Base-by-base conservation (phyloP, 37 sponge, comb jelly and placozoan genomes). In the Dysidea cf. avara region DNA sequence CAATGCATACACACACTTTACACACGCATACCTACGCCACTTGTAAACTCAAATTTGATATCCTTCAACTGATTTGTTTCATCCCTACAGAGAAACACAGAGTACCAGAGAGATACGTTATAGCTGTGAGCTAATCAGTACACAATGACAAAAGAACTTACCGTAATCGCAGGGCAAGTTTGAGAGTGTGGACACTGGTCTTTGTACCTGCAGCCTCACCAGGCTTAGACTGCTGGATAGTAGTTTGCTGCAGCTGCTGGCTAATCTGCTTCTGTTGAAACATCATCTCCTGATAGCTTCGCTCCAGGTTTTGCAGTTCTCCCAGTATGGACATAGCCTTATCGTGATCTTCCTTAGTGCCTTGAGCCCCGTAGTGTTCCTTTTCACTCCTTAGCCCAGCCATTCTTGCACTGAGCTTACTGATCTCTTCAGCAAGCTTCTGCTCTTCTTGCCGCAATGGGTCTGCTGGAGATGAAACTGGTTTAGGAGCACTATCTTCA, bases 31-130 rank as follows among this genome's bases (percentile, higher is more conserved):
- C 86, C 86, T 86, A 73, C 56, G 13, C 71, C 75, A 46, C 70
- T 64, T 28, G 76, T 57, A 52, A 80, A 93, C 20, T 81, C 81
- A 85, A 93, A 93, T 57, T 93, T 88, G 35, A 93, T 93, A 46
- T 93, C 94, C 70, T 93, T 93, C 29, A 93, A 51, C 34, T 88
- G 83, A 39, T 85, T 85, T 13, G 84, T 39, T 18, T 86, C 82
- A 35, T 84, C 77, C 52, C 94, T 88, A 52, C 14, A n/a, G n/a
- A n/a, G n/a, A n/a, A n/a, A n/a, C n/a, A n/a, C n/a, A n/a, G n/a
- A n/a, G n/a, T n/a, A n/a, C n/a, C n/a, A n/a, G n/a, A n/a, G n/a
- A n/a, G n/a, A n/a, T n/a, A n/a, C n/a, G n/a, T n/a, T n/a, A n/a
- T n/a, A n/a, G n/a, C n/a, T n/a, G n/a, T n/a, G n/a, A n/a, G n/a